A percentile compares a stretch with the other conserved stretches of the same genome.
Conservation (phyloP, 2,113 vertebrate genomes). For the Natator depressus region DNA sequence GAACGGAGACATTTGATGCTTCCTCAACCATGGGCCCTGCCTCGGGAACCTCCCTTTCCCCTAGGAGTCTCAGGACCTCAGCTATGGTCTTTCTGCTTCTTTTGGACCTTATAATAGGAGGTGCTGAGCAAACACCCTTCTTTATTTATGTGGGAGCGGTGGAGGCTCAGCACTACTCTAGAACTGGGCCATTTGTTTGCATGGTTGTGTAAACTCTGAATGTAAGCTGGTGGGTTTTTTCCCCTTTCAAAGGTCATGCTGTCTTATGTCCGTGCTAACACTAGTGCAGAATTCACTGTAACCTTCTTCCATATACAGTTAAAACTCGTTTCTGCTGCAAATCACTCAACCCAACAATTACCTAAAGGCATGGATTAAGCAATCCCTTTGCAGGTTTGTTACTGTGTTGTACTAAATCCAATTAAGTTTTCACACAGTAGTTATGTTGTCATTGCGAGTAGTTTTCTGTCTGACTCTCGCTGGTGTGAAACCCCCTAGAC, state of each 20-base stretch:
- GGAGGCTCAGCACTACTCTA: neutral
- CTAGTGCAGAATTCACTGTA: neutral
- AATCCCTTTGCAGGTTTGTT: slow-evolving; percentile 20
- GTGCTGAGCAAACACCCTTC: neutral
- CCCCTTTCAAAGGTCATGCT: neutral
- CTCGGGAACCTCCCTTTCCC: neutral
- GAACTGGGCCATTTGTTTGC: neutral
- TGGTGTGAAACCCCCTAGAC: slow-evolving; percentile 8
- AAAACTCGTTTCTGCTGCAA: slow-evolving; percentile 24
- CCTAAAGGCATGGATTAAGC: neutral
- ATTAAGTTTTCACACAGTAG: slow-evolving; percentile 63
- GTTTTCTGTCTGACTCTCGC: slow-evolving; percentile 62
- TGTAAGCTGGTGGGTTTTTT: neutral
- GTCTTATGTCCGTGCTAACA: neutral
- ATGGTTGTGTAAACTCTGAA: neutral
- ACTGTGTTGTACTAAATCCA: slow-evolving; percentile 53
- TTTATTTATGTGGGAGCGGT: neutral
- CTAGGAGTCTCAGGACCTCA: neutral
- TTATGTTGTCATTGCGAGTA: neutral
- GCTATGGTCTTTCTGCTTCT: neutral
- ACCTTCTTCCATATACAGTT: neutral
- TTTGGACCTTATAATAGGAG: neutral
- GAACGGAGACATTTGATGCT: neutral
- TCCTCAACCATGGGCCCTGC: neutral
- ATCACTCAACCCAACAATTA: neutral